phyloP scores from a whole-genome alignment of 2,113 vertebrate species.

The Notiomystis cincta region DNA sequence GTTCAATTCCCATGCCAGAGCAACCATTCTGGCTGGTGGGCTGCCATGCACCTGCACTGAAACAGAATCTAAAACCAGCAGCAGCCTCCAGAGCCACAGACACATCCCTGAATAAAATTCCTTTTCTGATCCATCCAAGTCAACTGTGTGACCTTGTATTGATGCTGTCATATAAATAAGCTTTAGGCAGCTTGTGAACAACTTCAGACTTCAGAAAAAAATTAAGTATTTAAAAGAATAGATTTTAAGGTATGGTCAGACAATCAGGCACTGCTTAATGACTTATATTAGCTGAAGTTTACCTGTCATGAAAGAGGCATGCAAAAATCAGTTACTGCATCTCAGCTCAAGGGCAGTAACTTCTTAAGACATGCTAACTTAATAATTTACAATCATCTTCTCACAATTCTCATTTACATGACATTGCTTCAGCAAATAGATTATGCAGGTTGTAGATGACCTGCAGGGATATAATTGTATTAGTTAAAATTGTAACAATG shows the following conservation, averaged over 20 bases:
- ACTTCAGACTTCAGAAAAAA: background rate
- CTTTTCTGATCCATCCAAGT: background rate
- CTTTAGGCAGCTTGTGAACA: background rate
- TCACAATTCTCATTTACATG: slow-evolving; percentile 9
- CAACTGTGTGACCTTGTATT: background rate
- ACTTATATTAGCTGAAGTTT: background rate
- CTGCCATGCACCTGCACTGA: background rate
- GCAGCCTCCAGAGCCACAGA: background rate
- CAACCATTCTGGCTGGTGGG: background rate
- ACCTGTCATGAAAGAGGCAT: background rate
- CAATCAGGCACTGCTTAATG: background rate
- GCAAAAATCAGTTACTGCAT: background rate
- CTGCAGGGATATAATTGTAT: slow-evolving; percentile 26
- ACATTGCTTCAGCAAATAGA: slow-evolving; percentile 25
- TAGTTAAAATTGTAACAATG: slow-evolving; percentile 51
- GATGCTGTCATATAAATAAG: background rate
- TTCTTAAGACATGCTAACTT: slow-evolving; percentile 25
- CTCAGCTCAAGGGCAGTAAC: slow-evolving; percentile 17
- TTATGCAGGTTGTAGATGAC: background rate
- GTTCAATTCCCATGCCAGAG: background rate
- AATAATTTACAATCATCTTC: slow-evolving; percentile 20
- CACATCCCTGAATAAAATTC: background rate
- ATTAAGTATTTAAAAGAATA: background rate
- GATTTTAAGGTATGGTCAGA: background rate
- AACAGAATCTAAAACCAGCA: background rate